Percentiles rank a stretch among this genome's conserved stretches.
Conservation (phyloP, 2,888 invertebrate genomes). For the Drosophila mimica region DNA sequence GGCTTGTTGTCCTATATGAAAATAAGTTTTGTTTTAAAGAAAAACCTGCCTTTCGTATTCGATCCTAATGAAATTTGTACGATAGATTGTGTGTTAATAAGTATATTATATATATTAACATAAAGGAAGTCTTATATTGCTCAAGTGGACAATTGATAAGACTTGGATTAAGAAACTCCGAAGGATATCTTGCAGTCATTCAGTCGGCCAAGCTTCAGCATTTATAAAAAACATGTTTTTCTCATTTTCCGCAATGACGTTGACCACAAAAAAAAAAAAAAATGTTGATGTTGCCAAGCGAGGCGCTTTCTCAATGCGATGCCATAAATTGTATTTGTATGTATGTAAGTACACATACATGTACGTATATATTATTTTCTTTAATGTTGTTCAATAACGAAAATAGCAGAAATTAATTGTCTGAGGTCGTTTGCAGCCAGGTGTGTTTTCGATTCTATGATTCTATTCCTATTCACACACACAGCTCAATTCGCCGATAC, state of each 20-base stretch:
- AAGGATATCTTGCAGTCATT: constrained; percentile 11
- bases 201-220: neutral
- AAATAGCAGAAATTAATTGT: constrained; percentile 56
- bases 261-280: constrained; percentile 44
- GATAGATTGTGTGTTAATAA: neutral
- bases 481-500: constrained; percentile 35
- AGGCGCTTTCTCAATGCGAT: constrained; percentile 40
- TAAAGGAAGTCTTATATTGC: neutral
- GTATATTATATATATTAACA: neutral
- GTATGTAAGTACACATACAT: neutral
- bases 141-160: neutral
- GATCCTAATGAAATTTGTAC: neutral
- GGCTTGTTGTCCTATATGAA: neutral
- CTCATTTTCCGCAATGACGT: constrained; percentile 51
- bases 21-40: neutral
- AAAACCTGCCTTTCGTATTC: no score
- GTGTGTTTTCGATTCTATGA: constrained; percentile 57
- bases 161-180: neutral
- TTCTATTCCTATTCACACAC: constrained; percentile 8
- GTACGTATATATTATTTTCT: constrained; percentile 40
- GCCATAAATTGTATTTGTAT: constrained; percentile 11
- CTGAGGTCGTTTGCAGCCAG: constrained; percentile 64
- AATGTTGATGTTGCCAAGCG: constrained; percentile 56
- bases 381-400: constrained; percentile 43
- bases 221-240: constrained; percentile 21